Percentiles rank a stretch among this genome's conserved stretches.
Conservation (phyloP, 1,140 invertebrate genomes). For the Sitophilus oryzae region DNA sequence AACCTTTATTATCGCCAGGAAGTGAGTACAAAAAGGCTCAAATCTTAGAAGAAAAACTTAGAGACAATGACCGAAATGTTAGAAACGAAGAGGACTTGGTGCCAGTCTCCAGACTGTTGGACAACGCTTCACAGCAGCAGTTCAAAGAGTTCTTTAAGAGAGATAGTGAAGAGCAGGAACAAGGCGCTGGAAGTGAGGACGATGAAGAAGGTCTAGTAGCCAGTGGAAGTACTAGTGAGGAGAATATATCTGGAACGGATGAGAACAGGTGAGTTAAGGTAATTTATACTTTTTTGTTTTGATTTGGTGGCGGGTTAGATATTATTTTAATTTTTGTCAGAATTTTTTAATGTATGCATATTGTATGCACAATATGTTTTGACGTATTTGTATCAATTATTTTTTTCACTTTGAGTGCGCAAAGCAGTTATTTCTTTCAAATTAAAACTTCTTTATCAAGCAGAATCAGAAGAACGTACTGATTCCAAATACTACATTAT, state of each 20-base stretch:
- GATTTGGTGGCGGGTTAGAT: too few species aligned
- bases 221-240: conserved; percentile 65
- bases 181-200: conserved; percentile 48
- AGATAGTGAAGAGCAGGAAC: conserved; percentile 39
- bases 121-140: conserved; percentile 68
- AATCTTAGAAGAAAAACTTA: conserved; percentile 39
- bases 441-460: too few species aligned
- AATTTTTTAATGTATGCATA: too few species aligned
- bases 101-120: conserved; percentile 68
- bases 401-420: too few species aligned
- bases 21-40: conserved; percentile 19
- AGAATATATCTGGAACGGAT: conserved; percentile 75
- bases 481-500: too few species aligned
- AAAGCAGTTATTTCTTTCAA: too few species aligned
- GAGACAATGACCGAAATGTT: conserved; percentile 32
- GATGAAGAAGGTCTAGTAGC: conserved; percentile 71
- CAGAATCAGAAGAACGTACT: too few species aligned
- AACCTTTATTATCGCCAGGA: conserved; percentile 14
- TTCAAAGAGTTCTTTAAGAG: conserved; percentile 58
- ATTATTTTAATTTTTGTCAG: too few species aligned
- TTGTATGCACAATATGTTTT: too few species aligned
- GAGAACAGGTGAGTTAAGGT: conserved; percentile 57
- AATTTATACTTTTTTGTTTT: background rate
- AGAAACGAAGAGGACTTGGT: conserved; percentile 59
- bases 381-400: too few species aligned